phyloP scores from a whole-genome alignment of 1,140 invertebrate genomes.

The Scaptomyza montana region DNA sequence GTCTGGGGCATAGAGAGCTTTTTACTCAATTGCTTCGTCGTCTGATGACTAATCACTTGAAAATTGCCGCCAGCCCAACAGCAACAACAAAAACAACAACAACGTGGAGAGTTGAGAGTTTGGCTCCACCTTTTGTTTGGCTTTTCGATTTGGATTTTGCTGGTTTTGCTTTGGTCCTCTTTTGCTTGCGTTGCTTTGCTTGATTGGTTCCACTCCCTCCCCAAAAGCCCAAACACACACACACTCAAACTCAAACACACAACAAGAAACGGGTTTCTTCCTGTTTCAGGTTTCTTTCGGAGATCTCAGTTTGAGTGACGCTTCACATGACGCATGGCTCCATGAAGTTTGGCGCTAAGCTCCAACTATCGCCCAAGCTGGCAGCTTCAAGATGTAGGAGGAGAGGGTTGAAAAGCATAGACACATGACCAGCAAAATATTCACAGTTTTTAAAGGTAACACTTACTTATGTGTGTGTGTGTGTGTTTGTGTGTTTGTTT shows the following conservation, averaged over 20 bases:
- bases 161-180: constrained; percentile 54
- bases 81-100: background rate
- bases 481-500: constrained; percentile 22
- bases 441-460: constrained; percentile 6
- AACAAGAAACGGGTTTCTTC: constrained; percentile 65
- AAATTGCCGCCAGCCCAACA: constrained; percentile 59
- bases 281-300: constrained; percentile 58
- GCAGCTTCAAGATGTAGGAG: background rate
- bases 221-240: constrained; percentile 29
- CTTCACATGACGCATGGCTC: constrained; percentile 58
- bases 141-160: constrained; percentile 54
- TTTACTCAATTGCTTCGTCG: constrained; percentile 20
- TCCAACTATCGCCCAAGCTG: constrained; percentile 23
- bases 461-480: constrained; percentile 26
- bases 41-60: constrained; percentile 74
- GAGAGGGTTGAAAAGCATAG: constrained; percentile 1
- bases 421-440: constrained; percentile 17
- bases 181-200: constrained; percentile 49
- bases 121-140: constrained; percentile 27
- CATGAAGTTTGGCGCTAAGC: constrained; percentile 42
- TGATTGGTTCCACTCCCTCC: constrained; percentile 69
- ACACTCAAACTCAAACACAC: constrained; percentile 11
- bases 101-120: constrained; percentile 10
- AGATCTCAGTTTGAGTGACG: constrained; percentile 41
- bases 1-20: background rate